phyloP scores from a whole-genome alignment of 2,797 vertebrate species.

The Mus caroli region DNA sequence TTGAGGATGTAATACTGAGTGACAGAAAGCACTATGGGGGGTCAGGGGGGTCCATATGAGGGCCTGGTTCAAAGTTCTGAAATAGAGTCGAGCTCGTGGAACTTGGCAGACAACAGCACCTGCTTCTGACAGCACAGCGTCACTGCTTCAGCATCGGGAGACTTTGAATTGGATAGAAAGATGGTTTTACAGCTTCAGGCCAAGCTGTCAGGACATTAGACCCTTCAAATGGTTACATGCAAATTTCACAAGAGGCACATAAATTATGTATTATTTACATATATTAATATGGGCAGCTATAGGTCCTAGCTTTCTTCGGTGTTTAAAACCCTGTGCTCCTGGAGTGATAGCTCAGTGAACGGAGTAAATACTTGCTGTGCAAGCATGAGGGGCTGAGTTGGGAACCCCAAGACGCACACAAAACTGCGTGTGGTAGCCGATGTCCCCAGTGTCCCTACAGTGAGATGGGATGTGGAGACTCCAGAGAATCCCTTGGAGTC shows the following conservation, averaged over 20 bases:
- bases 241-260: not conserved
- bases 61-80: not conserved
- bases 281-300: not conserved
- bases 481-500: not conserved
- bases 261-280: not conserved
- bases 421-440: not conserved
- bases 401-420: not conserved
- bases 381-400: not conserved
- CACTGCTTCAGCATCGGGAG: not conserved
- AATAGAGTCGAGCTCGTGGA: not conserved
- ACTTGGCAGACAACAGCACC: not conserved
- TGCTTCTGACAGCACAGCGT: not conserved
- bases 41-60: not conserved
- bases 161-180: not conserved
- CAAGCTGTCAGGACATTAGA: not conserved
- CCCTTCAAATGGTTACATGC: not conserved
- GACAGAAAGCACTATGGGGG: not conserved
- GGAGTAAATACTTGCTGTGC: not conserved
- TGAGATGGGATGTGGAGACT: not conserved
- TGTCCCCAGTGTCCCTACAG: not conserved
- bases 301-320: not conserved
- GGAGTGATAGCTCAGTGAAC: too few species aligned
- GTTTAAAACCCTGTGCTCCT: not conserved
- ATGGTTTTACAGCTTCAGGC: not conserved
- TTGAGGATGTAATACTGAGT: too few species aligned